Evolutionary conservation across 2,113 vertebrate genomes (phyloP).

Genomic region (Passer domesticus): DNA sequence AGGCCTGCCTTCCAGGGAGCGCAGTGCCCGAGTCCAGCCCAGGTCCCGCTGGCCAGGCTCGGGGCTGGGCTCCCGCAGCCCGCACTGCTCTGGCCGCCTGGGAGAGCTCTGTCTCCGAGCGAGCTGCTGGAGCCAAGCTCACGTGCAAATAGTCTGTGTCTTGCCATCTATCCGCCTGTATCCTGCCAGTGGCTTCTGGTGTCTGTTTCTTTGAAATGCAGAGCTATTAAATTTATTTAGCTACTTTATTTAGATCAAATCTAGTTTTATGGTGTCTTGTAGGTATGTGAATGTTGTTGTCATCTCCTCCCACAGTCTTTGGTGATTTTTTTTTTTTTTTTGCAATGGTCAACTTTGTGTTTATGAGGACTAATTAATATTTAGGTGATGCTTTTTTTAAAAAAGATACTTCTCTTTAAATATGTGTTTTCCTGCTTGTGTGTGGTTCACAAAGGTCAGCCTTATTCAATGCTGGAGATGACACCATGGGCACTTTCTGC

Average conservation of each 20-base stretch:
- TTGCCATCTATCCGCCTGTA: not conserved
- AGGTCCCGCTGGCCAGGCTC: fast-evolving
- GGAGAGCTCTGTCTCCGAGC: fast-evolving
- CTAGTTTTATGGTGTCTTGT: not conserved
- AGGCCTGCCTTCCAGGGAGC: not conserved
- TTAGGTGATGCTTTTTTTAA: not conserved
- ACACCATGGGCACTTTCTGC: not conserved
- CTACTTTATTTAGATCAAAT: not conserved
- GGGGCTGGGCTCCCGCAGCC: not conserved
- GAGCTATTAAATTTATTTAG: not conserved
- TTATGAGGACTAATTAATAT: not conserved
- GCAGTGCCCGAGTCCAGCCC: fast-evolving
- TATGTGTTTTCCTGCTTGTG: not conserved
- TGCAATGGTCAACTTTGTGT: not conserved
- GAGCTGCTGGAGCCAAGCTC: not conserved
- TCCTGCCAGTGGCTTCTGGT: not conserved
- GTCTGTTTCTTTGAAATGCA: not conserved
- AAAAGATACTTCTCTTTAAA: not conserved
- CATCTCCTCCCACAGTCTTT: not conserved
- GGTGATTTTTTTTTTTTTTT: not conserved
- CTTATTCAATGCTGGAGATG: not conserved
- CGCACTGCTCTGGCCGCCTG: fast-evolving
- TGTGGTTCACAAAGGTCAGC: not conserved
- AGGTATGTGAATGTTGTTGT: not conserved
- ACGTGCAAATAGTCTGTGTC: not conserved